Percentiles rank a stretch among this genome's conserved stretches.
Evolutionary conservation across 1,140 invertebrate genomes (phyloP).

Genomic region (Drosophila bifasciata): DNA sequence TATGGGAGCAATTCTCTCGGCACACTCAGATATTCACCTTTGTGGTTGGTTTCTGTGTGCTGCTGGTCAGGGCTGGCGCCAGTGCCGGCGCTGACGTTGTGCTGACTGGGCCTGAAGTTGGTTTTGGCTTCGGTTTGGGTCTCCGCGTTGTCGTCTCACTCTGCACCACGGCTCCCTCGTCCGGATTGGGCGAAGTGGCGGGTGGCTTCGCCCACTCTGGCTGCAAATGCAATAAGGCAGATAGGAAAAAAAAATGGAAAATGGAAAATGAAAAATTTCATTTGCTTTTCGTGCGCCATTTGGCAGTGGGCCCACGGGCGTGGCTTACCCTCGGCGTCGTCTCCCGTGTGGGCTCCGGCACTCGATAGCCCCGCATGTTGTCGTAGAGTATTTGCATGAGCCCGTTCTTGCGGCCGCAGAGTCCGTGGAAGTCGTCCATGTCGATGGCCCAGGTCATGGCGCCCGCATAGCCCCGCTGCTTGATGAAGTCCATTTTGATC

Average conservation of each 20-base stretch:
- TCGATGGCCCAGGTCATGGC: slow-evolving; percentile 96
- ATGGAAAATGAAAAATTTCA: slow-evolving; percentile 1
- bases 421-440: slow-evolving; percentile 92
- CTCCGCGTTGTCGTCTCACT: slow-evolving; percentile 64
- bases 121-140: slow-evolving; percentile 75
- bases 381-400: slow-evolving; percentile 89
- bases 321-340: slow-evolving; percentile 87
- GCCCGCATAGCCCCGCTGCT: slow-evolving; percentile 91
- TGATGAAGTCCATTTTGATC: slow-evolving; percentile 95
- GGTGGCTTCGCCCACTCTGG: slow-evolving; percentile 89
- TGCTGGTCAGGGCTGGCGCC: slow-evolving; percentile 37
- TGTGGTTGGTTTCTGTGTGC: slow-evolving; percentile 71
- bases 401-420: slow-evolving; percentile 90
- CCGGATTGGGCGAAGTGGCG: slow-evolving; percentile 85
- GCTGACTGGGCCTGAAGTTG: slow-evolving; percentile 51
- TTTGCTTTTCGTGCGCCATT: slow-evolving; percentile 3
- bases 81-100: slow-evolving; percentile 55
- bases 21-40: slow-evolving; percentile 36
- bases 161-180: slow-evolving; percentile 71
- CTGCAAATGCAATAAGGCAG: slow-evolving; percentile 80
- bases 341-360: slow-evolving; percentile 88
- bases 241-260: not conserved
- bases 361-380: slow-evolving; percentile 90
- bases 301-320: slow-evolving; percentile 83
- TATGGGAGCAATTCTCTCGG: too few relatives aligned